Percentiles rank a stretch among this genome's conserved stretches.
Conservation (phyloP, 2,797 vertebrate genomes). For the Myripristis murdjan region DNA sequence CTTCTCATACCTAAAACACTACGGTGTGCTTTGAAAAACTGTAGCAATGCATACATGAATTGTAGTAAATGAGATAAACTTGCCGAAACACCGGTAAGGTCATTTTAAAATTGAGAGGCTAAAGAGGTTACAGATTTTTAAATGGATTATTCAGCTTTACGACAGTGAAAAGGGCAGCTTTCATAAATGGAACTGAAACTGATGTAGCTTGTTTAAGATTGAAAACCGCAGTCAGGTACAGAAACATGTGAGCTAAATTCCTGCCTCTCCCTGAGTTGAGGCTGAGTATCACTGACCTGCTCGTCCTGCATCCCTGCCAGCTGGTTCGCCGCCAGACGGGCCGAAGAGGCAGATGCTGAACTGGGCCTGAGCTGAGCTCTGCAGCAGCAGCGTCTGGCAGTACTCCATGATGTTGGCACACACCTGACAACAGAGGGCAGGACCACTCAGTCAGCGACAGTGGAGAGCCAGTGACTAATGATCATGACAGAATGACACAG, state of each 20-base stretch:
- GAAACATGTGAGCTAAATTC: neutral
- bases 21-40: no score
- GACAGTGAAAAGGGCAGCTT: neutral
- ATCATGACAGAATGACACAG: neutral
- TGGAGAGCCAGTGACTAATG: constrained; percentile 20
- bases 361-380: constrained; percentile 91
- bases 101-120: no score
- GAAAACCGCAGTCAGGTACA: neutral
- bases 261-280: neutral
- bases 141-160: neutral
- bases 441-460: constrained; percentile 21
- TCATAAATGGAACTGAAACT: neutral
- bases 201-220: neutral
- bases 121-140: neutral
- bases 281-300: constrained; percentile 83
- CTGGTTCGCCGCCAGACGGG: constrained; percentile 92
- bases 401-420: constrained; percentile 99
- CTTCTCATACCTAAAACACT: no score
- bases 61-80: no score
- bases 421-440: constrained; percentile 84
- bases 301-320: constrained; percentile 90
- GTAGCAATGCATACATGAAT: no score
- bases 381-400: constrained; percentile 94
- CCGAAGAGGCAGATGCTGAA: constrained; percentile 95
- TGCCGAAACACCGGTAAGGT: no score